Percentiles rank a stretch among this genome's conserved stretches.
phyloP scores from a whole-genome alignment of 2,888 invertebrate species.

The Drosophila yooni region DNA sequence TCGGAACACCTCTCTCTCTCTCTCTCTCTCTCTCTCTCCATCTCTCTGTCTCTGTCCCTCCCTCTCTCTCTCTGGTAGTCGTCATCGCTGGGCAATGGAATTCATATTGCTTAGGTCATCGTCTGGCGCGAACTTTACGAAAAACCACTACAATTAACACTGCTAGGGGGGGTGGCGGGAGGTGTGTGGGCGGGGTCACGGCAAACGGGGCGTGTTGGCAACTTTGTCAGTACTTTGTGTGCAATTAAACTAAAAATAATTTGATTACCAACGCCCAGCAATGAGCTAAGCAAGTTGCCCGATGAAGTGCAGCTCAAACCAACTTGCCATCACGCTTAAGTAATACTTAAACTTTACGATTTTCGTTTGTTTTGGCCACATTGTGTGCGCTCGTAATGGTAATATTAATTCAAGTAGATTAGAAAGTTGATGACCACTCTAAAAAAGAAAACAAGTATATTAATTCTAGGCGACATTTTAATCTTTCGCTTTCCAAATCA shows the following conservation, averaged over 20 bases:
- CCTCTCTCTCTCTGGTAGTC: neutral
- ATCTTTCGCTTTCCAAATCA: neutral
- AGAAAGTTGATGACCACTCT: neutral
- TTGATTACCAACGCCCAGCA: constrained; percentile 57
- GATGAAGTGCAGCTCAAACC: constrained; percentile 1
- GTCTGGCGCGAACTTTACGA: constrained; percentile 35
- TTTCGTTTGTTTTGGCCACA: neutral
- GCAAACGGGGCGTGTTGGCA: constrained; percentile 12
- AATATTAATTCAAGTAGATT: neutral
- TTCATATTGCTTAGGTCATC: constrained; percentile 56
- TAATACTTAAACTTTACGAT: neutral
- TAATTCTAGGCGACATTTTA: neutral
- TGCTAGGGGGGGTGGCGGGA: no score
- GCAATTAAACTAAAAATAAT: constrained; percentile 64
- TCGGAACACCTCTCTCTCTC: constrained; percentile 13
- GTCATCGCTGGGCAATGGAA: constrained; percentile 42
- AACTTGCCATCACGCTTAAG: neutral
- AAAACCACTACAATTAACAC: constrained; percentile 38
- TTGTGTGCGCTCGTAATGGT: neutral
- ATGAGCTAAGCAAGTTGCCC: constrained; percentile 62
- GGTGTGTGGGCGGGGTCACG: neutral
- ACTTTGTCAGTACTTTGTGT: constrained; percentile 32
- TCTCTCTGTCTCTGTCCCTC: neutral
- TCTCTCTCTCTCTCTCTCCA: neutral
- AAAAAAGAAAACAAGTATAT: neutral